Conservation (phyloP, 2,888 invertebrate genomes). For the Agonum fuliginosum region DNA sequence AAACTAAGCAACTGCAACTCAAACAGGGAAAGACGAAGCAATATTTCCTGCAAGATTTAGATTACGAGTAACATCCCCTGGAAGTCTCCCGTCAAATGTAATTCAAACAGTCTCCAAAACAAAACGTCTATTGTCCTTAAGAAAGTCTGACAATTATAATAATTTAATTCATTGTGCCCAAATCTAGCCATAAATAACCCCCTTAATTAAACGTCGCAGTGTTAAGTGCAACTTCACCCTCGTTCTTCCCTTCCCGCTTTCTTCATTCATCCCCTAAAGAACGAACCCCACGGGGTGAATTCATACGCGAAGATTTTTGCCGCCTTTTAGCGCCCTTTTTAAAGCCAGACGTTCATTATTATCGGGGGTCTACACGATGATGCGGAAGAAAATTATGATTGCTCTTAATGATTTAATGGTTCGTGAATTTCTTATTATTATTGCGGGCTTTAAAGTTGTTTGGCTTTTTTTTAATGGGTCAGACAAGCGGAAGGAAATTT, state of each 20-base stretch:
- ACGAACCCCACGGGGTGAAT: background rate
- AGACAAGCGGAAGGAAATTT: slow-evolving; percentile 1
- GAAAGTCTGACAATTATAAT: slow-evolving; percentile 53
- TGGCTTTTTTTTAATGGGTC: slow-evolving; percentile 3
- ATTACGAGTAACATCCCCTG: slow-evolving; percentile 13
- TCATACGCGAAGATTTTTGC: slow-evolving; percentile 1
- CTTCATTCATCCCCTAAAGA: background rate
- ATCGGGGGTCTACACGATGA: slow-evolving; percentile 1
- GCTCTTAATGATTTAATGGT: slow-evolving; percentile 33
- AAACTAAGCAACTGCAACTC: background rate
- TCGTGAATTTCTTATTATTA: slow-evolving; percentile 26
- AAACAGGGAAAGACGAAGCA: background rate
- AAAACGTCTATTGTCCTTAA: slow-evolving; percentile 38
- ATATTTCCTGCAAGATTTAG: background rate
- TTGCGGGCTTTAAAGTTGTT: slow-evolving; percentile 1
- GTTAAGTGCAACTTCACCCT: slow-evolving; percentile 24
- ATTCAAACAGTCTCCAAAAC: slow-evolving; percentile 21
- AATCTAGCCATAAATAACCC: slow-evolving; percentile 54
- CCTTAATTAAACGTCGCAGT: slow-evolving; percentile 54
- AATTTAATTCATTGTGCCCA: slow-evolving; percentile 56
- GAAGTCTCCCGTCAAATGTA: slow-evolving; percentile 4
- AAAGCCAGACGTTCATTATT: slow-evolving; percentile 4
- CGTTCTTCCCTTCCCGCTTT: background rate
- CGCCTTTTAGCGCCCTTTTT: slow-evolving; percentile 25
- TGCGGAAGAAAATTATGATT: slow-evolving; percentile 10